Conservation (phyloP, 2,113 vertebrate species). For the Cheilinus undulatus region DNA sequence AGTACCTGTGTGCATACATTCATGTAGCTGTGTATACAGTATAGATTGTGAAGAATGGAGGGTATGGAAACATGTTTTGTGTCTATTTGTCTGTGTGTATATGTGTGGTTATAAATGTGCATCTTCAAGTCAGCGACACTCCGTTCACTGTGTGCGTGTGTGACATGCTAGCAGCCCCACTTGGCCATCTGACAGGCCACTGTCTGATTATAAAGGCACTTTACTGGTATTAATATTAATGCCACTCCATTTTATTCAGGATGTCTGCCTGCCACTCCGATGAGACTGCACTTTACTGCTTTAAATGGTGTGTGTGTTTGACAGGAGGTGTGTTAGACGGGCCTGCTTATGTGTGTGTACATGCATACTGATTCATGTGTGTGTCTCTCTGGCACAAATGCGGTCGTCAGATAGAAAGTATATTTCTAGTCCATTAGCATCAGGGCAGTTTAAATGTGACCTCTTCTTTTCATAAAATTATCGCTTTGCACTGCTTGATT, state of each 20-base stretch:
- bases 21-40: neutral
- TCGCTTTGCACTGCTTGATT: slow-evolving; percentile 13
- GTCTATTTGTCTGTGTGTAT: slow-evolving; percentile 21
- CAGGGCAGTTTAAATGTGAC: slow-evolving; percentile 43
- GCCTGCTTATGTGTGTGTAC: slow-evolving; percentile 37
- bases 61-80: neutral
- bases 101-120: slow-evolving; percentile 2
- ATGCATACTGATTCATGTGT: slow-evolving; percentile 56
- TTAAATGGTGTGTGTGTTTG: slow-evolving; percentile 76
- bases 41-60: neutral
- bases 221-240: slow-evolving; percentile 88
- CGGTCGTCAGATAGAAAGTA: slow-evolving; percentile 62
- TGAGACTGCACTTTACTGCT: slow-evolving; percentile 81
- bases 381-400: slow-evolving; percentile 58
- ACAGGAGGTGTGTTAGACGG: slow-evolving; percentile 50
- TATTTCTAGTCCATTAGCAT: slow-evolving; percentile 71
- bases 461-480: slow-evolving; percentile 40
- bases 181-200: slow-evolving; percentile 80
- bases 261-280: slow-evolving; percentile 84
- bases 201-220: slow-evolving; percentile 87
- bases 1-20: neutral
- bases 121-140: slow-evolving; percentile 45
- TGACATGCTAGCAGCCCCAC: slow-evolving; percentile 72
- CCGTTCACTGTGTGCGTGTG: slow-evolving; percentile 37
- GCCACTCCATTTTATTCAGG: slow-evolving; percentile 85